Evolutionary conservation across 2,888 invertebrate genomes (phyloP).

Genomic region (Osmoderma eremita): DNA sequence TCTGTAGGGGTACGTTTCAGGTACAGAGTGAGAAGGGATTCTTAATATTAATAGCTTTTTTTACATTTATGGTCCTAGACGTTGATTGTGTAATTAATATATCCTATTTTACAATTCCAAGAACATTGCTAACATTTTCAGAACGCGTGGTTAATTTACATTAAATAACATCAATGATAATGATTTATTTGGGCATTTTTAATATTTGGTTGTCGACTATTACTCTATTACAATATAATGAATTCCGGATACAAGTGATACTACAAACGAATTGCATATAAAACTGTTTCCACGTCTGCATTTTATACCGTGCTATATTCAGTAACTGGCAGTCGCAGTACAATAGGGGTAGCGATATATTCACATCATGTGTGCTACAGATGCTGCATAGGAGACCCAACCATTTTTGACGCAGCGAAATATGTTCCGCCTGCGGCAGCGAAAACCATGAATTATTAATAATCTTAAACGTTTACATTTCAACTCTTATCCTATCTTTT

Average conservation of each 20-base stretch:
- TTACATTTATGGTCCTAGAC: neutral
- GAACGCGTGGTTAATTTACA: too few relatives aligned
- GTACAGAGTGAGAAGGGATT: neutral
- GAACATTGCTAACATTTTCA: too few relatives aligned
- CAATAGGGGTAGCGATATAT: neutral
- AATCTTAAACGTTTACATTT: neutral
- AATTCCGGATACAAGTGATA: neutral
- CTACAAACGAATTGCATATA: conserved; percentile 9
- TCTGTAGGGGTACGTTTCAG: neutral
- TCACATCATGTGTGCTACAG: neutral
- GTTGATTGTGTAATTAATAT: too few relatives aligned
- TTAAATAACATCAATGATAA: too few relatives aligned
- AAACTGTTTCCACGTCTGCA: conserved; percentile 6
- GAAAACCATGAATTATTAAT: conserved; percentile 5
- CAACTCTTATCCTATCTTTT: neutral
- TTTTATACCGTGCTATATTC: neutral
- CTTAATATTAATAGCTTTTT: conserved; percentile 24
- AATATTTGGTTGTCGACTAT: too few relatives aligned
- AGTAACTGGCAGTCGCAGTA: neutral
- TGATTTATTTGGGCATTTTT: too few relatives aligned
- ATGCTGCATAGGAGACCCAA: neutral
- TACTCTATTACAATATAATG: too few relatives aligned
- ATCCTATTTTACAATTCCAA: too few relatives aligned
- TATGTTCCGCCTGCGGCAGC: neutral
- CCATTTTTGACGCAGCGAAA: neutral